Percentiles rank a stretch among this genome's conserved stretches.
Conservation (phyloP, 2,797 vertebrate species). For the Halcyon smyrnensis region DNA sequence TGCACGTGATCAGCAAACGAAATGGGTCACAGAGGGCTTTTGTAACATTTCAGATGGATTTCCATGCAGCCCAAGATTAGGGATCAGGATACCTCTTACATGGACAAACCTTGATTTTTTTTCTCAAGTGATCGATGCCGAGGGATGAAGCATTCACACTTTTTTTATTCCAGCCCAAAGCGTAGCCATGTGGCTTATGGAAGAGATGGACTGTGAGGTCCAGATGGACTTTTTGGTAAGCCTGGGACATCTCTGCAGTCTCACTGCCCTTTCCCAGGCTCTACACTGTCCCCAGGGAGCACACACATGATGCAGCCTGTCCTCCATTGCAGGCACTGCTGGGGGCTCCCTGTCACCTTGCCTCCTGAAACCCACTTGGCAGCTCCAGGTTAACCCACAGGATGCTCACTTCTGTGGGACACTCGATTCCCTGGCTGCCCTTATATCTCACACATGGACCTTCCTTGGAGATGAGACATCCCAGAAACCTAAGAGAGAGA, state of each 20-base stretch:
- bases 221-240: neutral
- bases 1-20: neutral
- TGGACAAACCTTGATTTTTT: neutral
- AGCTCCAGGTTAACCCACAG: neutral
- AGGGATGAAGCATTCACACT: neutral
- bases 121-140: neutral
- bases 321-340: neutral
- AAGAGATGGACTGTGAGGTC: neutral
- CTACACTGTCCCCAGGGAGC: accelerated
- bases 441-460: accelerated
- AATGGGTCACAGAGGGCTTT: neutral
- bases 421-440: accelerated
- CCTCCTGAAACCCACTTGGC: neutral
- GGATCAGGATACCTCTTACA: neutral
- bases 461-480: neutral
- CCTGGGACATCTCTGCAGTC: neutral
- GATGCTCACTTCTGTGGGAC: neutral
- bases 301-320: accelerated
- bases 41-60: neutral
- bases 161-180: neutral
- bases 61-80: neutral
- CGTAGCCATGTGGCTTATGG: neutral
- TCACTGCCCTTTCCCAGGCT: neutral
- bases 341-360: neutral
- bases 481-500: neutral